Base-by-base conservation (phyloP, 2,797 vertebrate genomes). In the Falco cherrug region DNA sequence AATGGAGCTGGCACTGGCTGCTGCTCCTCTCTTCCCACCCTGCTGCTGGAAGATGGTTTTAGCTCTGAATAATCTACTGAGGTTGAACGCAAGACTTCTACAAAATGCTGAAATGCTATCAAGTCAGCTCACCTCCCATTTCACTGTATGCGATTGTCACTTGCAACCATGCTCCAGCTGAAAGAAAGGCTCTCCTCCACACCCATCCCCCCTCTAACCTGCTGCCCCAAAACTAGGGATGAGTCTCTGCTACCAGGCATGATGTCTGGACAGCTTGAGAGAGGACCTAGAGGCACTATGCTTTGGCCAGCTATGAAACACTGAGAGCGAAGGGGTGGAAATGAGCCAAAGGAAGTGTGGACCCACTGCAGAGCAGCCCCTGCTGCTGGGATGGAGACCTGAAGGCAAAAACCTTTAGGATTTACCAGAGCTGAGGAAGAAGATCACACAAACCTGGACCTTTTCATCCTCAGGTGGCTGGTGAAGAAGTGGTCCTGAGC, bases 121-220 rank as follows among this genome's bases (percentile, higher is more conserved):
- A 39, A 41, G 33, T 43, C 13, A 50, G 48, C 51, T 80, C 33
- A 67, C 3, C 19, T 3, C 3, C 3, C 9, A 5, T 56, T 90
- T 83, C 15, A 13, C 24, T 25, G 26, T 41, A 6, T 0, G 0
- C 7, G n/a, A 11, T 74, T 56, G 22, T 6, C 53, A 39, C 56
- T 71, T 85, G n/a, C 22, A 63, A 25, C 11, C 50, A 53, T 10
- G 8, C 12, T 73, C 4, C 51, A 47, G 7, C 12, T 80, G 16
- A 77, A 80, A 59, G 35, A 33, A 63, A 65, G 41, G 10, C 5
- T 50, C 8, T 79, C 8, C 31, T 84, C 3, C 5, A 81, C 3
- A 1, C 1, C 1, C 7, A 45, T 7, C 6, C 4, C 5, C 9
- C 6, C 11, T 43, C 16, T 57, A 68, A 35, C 10, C 13, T 28